Evolutionary conservation across 2,797 vertebrate species (phyloP).

Genomic region (Ficedula albicollis): DNA sequence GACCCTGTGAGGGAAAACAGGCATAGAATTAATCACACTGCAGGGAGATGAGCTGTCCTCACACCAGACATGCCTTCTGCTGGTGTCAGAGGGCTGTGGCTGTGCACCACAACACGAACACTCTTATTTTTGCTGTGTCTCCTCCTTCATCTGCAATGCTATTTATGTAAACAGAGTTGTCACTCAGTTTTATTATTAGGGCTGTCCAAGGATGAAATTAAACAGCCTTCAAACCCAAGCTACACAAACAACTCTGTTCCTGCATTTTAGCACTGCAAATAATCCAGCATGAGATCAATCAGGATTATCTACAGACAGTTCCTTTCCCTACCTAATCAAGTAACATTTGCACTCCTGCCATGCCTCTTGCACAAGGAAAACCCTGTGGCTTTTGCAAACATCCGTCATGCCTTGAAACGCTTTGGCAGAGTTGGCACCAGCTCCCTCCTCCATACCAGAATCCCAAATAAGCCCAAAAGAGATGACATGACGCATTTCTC

Average conservation of each 20-base stretch:
- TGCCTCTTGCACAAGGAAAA: constrained; percentile 15
- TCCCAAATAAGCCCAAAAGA: background rate
- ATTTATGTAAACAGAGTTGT: background rate
- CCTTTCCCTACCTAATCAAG: background rate
- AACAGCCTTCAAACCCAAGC: background rate
- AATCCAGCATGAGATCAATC: background rate
- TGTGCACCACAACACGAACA: background rate
- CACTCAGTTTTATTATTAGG: background rate
- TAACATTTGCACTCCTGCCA: background rate
- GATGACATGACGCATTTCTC: background rate
- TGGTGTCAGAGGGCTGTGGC: background rate
- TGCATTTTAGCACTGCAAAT: background rate
- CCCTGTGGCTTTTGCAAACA: constrained; percentile 35
- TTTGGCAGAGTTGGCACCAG: constrained; percentile 29
- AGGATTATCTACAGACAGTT: background rate
- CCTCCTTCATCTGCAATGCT: background rate
- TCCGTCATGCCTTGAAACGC: background rate
- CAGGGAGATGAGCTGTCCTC: background rate
- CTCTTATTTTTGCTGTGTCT: background rate
- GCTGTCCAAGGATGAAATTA: background rate
- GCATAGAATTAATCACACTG: background rate
- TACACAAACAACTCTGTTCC: background rate
- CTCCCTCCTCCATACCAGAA: constrained; percentile 20
- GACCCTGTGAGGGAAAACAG: constrained; percentile 75
- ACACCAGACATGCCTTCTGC: background rate